These are phyloP conservation scores for Rachycentron canadum DNA, from an alignment of 2,797 vertebrate species.

Conservation along the genomic window DNA sequence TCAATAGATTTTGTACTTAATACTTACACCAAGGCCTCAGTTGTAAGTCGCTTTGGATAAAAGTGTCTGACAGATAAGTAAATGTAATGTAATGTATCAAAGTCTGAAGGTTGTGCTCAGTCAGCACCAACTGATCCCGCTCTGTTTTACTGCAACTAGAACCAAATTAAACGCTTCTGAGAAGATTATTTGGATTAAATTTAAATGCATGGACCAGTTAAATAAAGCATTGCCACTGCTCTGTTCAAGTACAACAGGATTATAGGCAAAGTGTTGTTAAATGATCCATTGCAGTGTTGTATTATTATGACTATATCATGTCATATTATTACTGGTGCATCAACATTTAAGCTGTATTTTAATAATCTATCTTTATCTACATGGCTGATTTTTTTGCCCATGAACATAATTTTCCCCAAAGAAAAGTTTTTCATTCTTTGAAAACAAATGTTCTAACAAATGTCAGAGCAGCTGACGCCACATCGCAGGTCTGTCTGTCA, in stretches of 20 bases:
- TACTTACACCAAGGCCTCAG: too few relatives aligned
- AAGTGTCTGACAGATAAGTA: too few relatives aligned
- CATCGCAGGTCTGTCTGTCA: constrained; percentile 20
- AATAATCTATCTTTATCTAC: not conserved
- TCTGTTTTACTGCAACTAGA: not conserved
- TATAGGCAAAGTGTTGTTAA: not conserved
- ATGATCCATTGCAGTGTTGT: too few relatives aligned
- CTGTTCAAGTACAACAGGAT: not conserved
- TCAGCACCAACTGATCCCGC: not conserved
- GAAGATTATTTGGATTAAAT: not conserved
- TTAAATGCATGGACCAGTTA: not conserved
- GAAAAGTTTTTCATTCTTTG: constrained; percentile 14
- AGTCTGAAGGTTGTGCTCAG: not conserved
- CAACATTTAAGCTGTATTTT: too few relatives aligned
- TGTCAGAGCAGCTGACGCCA: constrained; percentile 47
- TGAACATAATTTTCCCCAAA: not conserved
- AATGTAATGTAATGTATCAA: too few relatives aligned
- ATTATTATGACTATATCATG: too few relatives aligned
- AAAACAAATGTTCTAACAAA: constrained; percentile 52
- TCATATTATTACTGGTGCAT: too few relatives aligned
- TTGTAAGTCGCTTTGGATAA: too few relatives aligned
- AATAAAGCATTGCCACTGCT: not conserved
- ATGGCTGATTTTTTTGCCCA: not conserved
- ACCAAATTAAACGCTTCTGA: not conserved
- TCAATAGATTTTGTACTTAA: too few relatives aligned